A percentile compares a stretch with the other conserved stretches of the same genome.
These are phyloP conservation scores for Drosophila bifasciata DNA, from an alignment of 1,140 invertebrate genomes.

Conservation along the genomic window DNA sequence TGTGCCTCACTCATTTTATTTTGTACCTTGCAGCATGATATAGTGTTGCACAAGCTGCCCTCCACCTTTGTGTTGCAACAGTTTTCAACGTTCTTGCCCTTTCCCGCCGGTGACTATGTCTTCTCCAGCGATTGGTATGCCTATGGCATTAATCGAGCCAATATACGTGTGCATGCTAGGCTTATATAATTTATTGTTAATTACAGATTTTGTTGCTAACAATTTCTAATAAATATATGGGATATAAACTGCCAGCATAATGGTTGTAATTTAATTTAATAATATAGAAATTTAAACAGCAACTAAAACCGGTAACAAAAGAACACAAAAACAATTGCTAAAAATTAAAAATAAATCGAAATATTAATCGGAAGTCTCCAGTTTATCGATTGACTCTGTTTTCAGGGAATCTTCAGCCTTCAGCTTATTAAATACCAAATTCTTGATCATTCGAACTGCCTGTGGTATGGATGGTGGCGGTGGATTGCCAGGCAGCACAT, in stretches of 20 bases:
- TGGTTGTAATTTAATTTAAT: too few relatives aligned
- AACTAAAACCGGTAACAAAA: too few relatives aligned
- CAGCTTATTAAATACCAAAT: slow-evolving; percentile 24
- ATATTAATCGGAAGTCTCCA: too few relatives aligned
- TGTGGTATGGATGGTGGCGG: slow-evolving; percentile 16
- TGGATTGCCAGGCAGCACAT: slow-evolving; percentile 63
- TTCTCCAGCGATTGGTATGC: slow-evolving; percentile 21
- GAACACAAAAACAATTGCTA: too few relatives aligned
- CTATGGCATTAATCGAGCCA: neutral
- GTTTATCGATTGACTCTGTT: too few relatives aligned
- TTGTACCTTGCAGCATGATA: slow-evolving; percentile 9
- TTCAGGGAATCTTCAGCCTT: too few relatives aligned
- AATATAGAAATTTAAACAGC: too few relatives aligned
- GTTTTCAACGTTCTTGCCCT: neutral
- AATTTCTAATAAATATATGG: too few relatives aligned
- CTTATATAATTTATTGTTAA: neutral
- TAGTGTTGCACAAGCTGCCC: slow-evolving; percentile 26
- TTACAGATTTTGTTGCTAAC: too few relatives aligned
- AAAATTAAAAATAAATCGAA: too few relatives aligned
- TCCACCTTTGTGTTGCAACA: slow-evolving; percentile 2
- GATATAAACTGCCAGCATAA: too few relatives aligned
- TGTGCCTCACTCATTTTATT: neutral
- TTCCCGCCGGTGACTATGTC: slow-evolving; percentile 25
- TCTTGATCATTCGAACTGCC: slow-evolving; percentile 36
- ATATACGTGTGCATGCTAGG: slow-evolving; percentile 10